Evolutionary conservation across 2,797 vertebrate genomes (phyloP), one percentile per base, ranked within the genome.

Genomic region (Anguilla megastoma): DNA sequence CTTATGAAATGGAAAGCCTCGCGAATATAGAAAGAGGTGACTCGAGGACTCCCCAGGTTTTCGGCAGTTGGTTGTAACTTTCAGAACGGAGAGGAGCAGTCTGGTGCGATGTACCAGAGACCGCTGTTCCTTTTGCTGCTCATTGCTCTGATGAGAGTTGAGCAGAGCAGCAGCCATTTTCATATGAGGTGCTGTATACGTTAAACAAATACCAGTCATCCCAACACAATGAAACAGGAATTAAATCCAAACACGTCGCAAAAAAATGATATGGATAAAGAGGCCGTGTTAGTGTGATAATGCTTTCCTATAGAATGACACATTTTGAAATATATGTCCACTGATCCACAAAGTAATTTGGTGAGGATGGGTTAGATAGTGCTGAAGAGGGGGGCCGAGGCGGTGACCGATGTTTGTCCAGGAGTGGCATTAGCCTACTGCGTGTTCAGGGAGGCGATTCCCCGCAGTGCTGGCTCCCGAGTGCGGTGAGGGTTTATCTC

Each of bases 121-220:
- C 24, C 9, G 66, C 9, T 71, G 63, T 4, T 66, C 63, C 5
- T 24, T 66, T 93, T 91, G 89, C 89, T 85, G 60, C 89, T 76
- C 71, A 86, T 90, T 76, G 79, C 33, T 21, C 86, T 79, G 45
- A 76, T 36, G 89, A 50, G 66, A 69, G 82, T 41, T 88, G 85
- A 56, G 86, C 88, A 33, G 7, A 86, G 89, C 85, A 30, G 89
- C 82, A 5, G 60, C 4, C n/a, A n/a, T 66, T 66, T 66, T 66
- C 60, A 66, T n/a, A 66, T 27, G 2, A 66, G 21, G 60, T 24
- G n/a, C n/a, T 8, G 21, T 7, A 66, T 27, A 66, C 8, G 21
- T 1, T 24, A 66, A n/a, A 66, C 60, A 66, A 66, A 66, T 66
- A 66, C 4, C 60, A 8, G 21, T 66, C 3, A n/a, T n/a, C 60